phyloP scores from a whole-genome alignment of 2,888 invertebrate species.

The Charanyca ferruginea region DNA sequence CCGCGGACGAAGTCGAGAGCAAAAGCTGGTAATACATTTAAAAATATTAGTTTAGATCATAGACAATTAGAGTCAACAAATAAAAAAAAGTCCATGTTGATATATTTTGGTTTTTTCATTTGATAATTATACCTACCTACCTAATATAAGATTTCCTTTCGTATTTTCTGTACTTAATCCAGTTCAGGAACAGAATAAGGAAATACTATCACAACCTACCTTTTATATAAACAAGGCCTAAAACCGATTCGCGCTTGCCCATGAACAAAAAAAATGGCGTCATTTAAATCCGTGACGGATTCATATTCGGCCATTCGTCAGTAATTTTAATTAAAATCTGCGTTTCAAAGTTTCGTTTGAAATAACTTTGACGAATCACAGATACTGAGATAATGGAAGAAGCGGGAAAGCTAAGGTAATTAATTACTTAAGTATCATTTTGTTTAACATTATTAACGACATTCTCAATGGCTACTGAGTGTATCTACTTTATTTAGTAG shows the following conservation, averaged over 20 bases:
- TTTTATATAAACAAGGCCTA: background rate
- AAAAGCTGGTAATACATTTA: too few species aligned
- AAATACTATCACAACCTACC: too few species aligned
- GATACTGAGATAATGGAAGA: constrained; percentile 36
- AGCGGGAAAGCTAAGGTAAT: constrained; percentile 24
- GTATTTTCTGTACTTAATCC: too few species aligned
- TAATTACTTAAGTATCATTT: constrained; percentile 32
- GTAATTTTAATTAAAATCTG: constrained; percentile 53
- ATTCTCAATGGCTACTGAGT: background rate
- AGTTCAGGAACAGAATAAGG: too few species aligned
- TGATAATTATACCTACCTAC: too few species aligned
- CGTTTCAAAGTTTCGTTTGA: constrained; percentile 34
- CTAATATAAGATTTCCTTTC: too few species aligned
- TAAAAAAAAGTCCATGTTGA: too few species aligned
- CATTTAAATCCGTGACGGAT: constrained; percentile 14
- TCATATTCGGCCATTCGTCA: constrained; percentile 44
- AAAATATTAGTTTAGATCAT: too few species aligned
- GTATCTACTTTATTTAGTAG: background rate
- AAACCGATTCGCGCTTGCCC: background rate
- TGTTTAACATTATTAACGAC: constrained; percentile 19
- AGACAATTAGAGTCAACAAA: too few species aligned
- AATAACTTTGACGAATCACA: constrained; percentile 27
- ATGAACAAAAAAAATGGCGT: constrained; percentile 16
- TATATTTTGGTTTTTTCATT: too few species aligned
- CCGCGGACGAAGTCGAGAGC: too few species aligned